Conservation (phyloP, 2,797 vertebrate genomes). For the Gymnothorax javanicus region DNA sequence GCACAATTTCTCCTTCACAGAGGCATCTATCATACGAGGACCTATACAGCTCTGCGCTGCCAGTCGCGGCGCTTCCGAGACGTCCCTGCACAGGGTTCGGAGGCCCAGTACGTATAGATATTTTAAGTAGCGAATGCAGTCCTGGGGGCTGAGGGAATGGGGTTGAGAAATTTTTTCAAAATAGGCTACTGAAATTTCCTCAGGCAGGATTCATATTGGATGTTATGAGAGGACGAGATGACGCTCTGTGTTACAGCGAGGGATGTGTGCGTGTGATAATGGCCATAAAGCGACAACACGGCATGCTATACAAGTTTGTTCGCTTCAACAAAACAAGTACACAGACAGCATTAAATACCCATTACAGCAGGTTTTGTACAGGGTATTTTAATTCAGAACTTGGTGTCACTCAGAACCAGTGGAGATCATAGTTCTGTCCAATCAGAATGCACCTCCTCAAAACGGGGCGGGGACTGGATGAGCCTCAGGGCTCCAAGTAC, state of each 20-base stretch:
- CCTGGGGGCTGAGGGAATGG: not conserved
- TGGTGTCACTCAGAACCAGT: not conserved
- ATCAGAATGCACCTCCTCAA: not conserved
- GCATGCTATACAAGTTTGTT: not conserved
- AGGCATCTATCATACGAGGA: constrained; percentile 45
- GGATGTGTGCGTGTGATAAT: not conserved
- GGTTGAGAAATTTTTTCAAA: not conserved
- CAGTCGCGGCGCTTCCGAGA: constrained; percentile 12
- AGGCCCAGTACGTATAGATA: constrained; percentile 55
- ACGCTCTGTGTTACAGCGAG: not conserved
- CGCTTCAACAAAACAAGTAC: not conserved
- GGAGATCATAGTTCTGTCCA: not conserved
- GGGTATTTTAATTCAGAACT: not conserved
- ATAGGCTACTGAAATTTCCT: not conserved
- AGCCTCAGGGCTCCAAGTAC: too few relatives aligned
- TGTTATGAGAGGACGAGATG: not conserved
- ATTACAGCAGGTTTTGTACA: not conserved
- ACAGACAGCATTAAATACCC: not conserved
- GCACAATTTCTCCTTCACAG: constrained; percentile 44
- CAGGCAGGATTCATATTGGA: not conserved
- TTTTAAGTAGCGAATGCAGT: constrained; percentile 59
- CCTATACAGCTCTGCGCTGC: constrained; percentile 7
- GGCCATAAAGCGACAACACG: not conserved
- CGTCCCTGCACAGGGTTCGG: constrained; percentile 40
- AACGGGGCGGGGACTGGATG: not conserved